These are phyloP conservation scores for Vespertilio murinus DNA, from an alignment of 2,797 vertebrate species.

Conservation along the genomic window DNA sequence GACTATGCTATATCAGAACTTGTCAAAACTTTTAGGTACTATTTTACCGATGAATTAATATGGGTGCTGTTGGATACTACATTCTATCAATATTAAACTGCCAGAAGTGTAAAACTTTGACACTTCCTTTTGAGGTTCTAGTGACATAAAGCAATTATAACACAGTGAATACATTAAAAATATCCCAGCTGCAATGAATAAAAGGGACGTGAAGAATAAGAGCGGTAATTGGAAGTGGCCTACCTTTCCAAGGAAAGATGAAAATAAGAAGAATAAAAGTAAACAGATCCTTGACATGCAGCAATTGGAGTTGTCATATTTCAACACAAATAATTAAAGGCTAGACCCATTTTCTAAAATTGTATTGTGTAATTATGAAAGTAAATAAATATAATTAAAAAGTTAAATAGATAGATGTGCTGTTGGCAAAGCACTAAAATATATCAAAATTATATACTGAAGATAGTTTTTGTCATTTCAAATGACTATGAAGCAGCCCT, in stretches of 20 bases:
- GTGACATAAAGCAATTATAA: slow-evolving; percentile 42
- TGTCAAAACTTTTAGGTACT: slow-evolving; percentile 18
- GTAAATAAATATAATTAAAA: slow-evolving; percentile 67
- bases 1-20: not conserved
- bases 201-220: not conserved
- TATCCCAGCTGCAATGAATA: not conserved
- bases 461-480: slow-evolving; percentile 43
- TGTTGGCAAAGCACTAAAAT: not conserved
- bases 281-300: slow-evolving; percentile 4
- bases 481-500: not conserved
- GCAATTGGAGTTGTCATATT: slow-evolving; percentile 57
- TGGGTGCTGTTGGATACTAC: not conserved
- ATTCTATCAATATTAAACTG: not conserved
- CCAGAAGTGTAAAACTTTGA: not conserved
- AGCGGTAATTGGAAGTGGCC: slow-evolving; percentile 2
- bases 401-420: not conserved
- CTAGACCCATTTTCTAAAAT: slow-evolving; percentile 12
- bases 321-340: slow-evolving; percentile 42
- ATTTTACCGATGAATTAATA: slow-evolving; percentile 49
- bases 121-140: not conserved
- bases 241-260: not conserved
- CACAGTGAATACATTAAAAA: slow-evolving; percentile 11
- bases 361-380: slow-evolving; percentile 62
- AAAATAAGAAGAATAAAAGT: slow-evolving; percentile 49
- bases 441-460: slow-evolving; percentile 19